Base-by-base conservation (phyloP, 2,113 vertebrate genomes). In the Saccopteryx bilineata region DNA sequence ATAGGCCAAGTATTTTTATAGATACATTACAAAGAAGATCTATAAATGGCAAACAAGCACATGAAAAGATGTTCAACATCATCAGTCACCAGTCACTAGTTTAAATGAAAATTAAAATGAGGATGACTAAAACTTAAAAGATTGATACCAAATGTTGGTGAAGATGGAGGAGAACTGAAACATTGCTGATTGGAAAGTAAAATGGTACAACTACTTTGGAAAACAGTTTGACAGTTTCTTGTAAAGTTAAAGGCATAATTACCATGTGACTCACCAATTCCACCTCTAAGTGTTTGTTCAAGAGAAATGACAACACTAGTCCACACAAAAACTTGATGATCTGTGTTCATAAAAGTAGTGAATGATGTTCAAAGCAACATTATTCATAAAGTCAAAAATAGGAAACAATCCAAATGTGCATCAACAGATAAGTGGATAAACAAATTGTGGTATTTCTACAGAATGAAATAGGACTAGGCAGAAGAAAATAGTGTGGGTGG, bases 181-280 rank as follows among this genome's bases (percentile, higher is more conserved):
- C 33, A 26, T 1, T 21, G 54, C 60, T 28, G 26, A 50, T 90
- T 24, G 48, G 94, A 87, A 90, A 87, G 79, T 50, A 69, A 96
- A 76, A 87, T 72, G 76, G 8, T 28, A n/a, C 15, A 8, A 58
- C 72, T 50, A 46, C 60, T 86, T 17, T n/a, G 61, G 65, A 93
- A 95, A 93, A 91, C 17, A 88, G 46, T 66, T 50, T 58, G 82
- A 81, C 50, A 31, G 74, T 82, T 96, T 86, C 95, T 91, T 63
- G 82, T 93, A 91, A 96, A 97, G 63, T 72, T 85, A 90, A 90
- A 83, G 66, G 52, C 58, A 91, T 9, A 88, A 83, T 93, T 96
- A 91, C 50, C 83, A 86, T 31, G 52, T 89, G 87, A 95, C 74
- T 93, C 90, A 69, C 79, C 39, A 83, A 48, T 54, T 91, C 68